Conservation (phyloP, 2,113 vertebrate genomes). For the Emydocephalus ijimae region DNA sequence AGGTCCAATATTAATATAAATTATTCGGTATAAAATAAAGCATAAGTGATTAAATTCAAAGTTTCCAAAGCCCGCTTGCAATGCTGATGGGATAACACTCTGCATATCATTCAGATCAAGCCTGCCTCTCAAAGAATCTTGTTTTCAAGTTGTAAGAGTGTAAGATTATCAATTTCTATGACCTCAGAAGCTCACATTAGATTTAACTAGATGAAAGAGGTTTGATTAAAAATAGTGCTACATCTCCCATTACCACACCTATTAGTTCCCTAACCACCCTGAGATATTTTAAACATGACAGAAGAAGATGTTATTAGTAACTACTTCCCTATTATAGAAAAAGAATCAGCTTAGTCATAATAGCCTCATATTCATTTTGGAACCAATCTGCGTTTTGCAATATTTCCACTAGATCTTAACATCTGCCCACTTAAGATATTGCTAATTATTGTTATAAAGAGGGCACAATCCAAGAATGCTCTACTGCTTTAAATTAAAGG, state of each 20-base stretch:
- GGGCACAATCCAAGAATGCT: not conserved
- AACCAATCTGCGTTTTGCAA: constrained; percentile 43
- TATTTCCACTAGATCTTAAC: constrained; percentile 32
- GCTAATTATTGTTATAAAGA: not conserved
- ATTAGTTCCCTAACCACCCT: constrained; percentile 61
- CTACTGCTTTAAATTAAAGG: not conserved
- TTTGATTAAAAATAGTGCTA: constrained; percentile 58
- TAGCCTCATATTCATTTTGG: constrained; percentile 59
- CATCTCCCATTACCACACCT: constrained; percentile 64
- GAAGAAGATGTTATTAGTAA: constrained; percentile 64
- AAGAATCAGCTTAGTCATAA: constrained; percentile 65
- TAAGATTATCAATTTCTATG: constrained; percentile 33
- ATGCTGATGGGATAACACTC: not conserved
- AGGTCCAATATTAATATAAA: not conserved
- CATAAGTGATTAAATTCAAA: constrained; percentile 49
- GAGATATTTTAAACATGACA: constrained; percentile 70
- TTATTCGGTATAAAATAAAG: constrained; percentile 26
- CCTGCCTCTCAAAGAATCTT: constrained; percentile 26
- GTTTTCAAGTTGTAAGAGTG: constrained; percentile 21
- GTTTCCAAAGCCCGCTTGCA: constrained; percentile 26
- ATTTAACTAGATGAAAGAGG: constrained; percentile 48
- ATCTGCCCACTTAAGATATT: constrained; percentile 17
- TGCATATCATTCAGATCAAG: constrained; percentile 13
- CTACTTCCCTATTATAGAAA: constrained; percentile 67
- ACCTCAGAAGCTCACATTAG: constrained; percentile 44